Evolutionary conservation across 2,797 vertebrate species (phyloP).

Genomic region (Sebastiscus tertius): DNA sequence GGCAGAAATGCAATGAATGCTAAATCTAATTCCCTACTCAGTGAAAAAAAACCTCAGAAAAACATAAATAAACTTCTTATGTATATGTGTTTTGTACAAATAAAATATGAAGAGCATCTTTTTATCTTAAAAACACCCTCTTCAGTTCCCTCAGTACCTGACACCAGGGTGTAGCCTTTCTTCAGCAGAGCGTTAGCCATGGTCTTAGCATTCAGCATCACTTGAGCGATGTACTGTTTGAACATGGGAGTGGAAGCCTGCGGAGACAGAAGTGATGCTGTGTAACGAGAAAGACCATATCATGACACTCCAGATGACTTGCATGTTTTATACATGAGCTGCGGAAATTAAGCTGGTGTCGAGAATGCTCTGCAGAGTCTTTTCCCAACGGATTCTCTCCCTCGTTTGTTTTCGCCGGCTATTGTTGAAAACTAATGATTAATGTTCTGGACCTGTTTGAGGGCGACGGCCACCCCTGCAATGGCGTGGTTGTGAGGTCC

Average conservation of each 20-base stretch:
- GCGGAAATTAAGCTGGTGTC: neutral
- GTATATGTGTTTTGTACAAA: neutral
- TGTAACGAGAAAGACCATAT: constrained; percentile 6
- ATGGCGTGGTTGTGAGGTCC: constrained; percentile 91
- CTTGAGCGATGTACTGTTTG: constrained; percentile 86
- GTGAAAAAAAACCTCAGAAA: neutral
- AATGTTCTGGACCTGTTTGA: constrained; percentile 83
- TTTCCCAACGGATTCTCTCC: neutral
- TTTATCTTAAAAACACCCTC: neutral
- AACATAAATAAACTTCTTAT: neutral
- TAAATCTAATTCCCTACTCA: neutral
- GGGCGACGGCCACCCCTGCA: constrained; percentile 87
- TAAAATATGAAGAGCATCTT: neutral
- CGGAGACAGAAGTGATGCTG: constrained; percentile 17
- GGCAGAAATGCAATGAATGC: neutral
- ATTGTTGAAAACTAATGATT: neutral
- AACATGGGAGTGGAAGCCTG: constrained; percentile 87
- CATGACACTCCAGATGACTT: constrained; percentile 4
- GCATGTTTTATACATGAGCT: constrained; percentile 20
- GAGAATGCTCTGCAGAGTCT: neutral
- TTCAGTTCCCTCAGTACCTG: constrained; percentile 71
- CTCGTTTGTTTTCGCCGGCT: neutral
- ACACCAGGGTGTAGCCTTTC: constrained; percentile 87
- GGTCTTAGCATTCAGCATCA: constrained; percentile 86
- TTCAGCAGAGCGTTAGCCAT: constrained; percentile 87